A percentile compares a stretch with the other conserved stretches of the same genome.
Evolutionary conservation across 1,140 invertebrate genomes (phyloP).

Genomic region (Cyclina sinensis): DNA sequence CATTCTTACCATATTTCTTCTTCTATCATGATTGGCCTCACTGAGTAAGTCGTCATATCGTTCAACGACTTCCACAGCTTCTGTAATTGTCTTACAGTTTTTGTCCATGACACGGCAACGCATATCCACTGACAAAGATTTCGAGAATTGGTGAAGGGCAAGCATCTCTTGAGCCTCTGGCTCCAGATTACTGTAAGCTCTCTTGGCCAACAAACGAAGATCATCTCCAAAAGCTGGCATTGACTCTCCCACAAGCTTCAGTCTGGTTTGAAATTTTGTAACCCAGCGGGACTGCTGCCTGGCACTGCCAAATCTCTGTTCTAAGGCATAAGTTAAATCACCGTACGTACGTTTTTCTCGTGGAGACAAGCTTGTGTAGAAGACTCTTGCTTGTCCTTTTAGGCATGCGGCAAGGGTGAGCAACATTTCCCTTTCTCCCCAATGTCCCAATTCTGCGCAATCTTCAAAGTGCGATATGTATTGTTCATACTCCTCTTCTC

Average conservation of each 20-base stretch:
- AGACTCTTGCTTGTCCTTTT: not conserved
- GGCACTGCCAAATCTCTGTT: conserved; percentile 35
- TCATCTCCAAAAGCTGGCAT: conserved; percentile 24
- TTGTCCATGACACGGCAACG: conserved; percentile 22
- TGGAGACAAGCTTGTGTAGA: not conserved
- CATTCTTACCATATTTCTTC: not conserved
- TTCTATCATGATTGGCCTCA: not conserved
- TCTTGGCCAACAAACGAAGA: conserved; percentile 8
- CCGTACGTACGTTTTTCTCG: not conserved
- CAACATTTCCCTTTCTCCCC: conserved; percentile 15
- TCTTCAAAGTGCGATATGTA: conserved; percentile 51
- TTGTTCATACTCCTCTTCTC: conserved; percentile 44
- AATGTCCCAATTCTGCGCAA: conserved; percentile 46
- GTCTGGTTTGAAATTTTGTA: not conserved
- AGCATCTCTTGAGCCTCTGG: conserved; percentile 17
- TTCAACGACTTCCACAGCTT: conserved; percentile 50
- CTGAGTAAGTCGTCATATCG: conserved; percentile 39
- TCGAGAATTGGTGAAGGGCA: conserved; percentile 27
- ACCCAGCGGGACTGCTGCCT: conserved; percentile 33
- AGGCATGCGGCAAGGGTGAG: conserved; percentile 13
- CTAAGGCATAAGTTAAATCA: not conserved
- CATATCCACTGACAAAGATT: conserved; percentile 24
- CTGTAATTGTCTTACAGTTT: conserved; percentile 17
- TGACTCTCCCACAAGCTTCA: not conserved
- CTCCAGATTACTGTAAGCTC: conserved; percentile 39